These are phyloP conservation scores for Platycheirus albimanus DNA, from an alignment of 2,888 invertebrate genomes.

Conservation along the genomic window DNA sequence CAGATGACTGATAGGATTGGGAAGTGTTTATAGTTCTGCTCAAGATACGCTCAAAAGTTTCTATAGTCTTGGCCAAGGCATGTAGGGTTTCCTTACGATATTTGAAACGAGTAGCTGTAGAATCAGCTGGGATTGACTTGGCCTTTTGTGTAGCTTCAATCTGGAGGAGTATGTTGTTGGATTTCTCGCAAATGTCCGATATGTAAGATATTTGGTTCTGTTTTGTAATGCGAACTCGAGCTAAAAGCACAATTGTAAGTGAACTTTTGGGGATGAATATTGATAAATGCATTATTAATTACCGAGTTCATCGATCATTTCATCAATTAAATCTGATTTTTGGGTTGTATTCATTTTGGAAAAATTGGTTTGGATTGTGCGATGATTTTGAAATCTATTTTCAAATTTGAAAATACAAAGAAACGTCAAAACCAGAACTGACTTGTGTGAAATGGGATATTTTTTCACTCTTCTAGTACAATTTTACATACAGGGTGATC, in stretches of 20 bases:
- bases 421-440: background rate
- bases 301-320: conserved; percentile 76
- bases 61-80: conserved; percentile 76
- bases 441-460: background rate
- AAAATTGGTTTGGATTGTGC: background rate
- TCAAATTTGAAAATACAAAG: conserved; percentile 7
- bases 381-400: background rate
- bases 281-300: conserved; percentile 47
- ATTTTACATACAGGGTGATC: too few relatives aligned
- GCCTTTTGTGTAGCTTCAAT: conserved; percentile 76
- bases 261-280: background rate
- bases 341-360: conserved; percentile 59
- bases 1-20: conserved; percentile 1
- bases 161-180: conserved; percentile 79
- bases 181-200: conserved; percentile 79
- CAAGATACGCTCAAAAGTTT: conserved; percentile 65
- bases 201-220: conserved; percentile 76
- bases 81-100: conserved; percentile 76
- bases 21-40: conserved; percentile 23
- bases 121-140: conserved; percentile 19
- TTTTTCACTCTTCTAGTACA: conserved; percentile 2
- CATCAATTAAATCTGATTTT: conserved; percentile 68
- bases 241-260: conserved; percentile 25
- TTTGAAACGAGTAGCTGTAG: conserved; percentile 61
- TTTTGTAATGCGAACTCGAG: conserved; percentile 29